Evolutionary conservation across 1,140 invertebrate genomes (phyloP).

Genomic region (Drosophila biarmipes): DNA sequence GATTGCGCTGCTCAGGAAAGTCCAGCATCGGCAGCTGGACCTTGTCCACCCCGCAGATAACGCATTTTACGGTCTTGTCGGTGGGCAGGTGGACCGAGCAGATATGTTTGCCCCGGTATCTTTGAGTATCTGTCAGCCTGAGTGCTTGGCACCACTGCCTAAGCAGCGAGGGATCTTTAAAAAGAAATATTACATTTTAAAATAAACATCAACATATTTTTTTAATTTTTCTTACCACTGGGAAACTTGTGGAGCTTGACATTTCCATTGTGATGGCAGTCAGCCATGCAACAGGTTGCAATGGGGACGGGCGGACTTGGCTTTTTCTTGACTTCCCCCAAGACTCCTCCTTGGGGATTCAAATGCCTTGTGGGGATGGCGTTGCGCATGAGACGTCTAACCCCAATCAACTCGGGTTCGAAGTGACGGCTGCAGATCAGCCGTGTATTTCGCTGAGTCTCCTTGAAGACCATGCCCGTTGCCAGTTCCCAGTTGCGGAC

Average conservation of each 20-base stretch:
- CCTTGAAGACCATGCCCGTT: constrained; percentile 65
- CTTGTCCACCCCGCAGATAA: constrained; percentile 55
- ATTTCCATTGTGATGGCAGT: constrained; percentile 39
- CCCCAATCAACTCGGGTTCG: constrained; percentile 64
- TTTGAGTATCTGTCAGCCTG: constrained; percentile 36
- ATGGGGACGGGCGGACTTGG: neutral
- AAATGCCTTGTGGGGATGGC: constrained; percentile 64
- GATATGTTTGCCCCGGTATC: constrained; percentile 52
- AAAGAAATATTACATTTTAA: neutral
- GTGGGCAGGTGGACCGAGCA: constrained; percentile 57
- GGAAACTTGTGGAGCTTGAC: constrained; percentile 62
- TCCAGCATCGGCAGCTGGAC: constrained; percentile 54
- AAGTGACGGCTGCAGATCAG: constrained; percentile 73
- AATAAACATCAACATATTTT: too few species aligned
- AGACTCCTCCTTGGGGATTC: neutral
- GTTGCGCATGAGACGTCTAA: constrained; percentile 62
- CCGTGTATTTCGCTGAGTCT: constrained; percentile 70
- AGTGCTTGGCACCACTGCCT: constrained; percentile 62
- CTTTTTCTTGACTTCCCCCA: neutral
- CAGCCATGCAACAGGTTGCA: constrained; percentile 49
- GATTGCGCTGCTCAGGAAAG: constrained; percentile 66
- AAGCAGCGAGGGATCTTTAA: constrained; percentile 44
- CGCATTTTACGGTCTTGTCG: constrained; percentile 30
- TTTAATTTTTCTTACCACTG: constrained; percentile 33
- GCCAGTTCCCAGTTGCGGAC: constrained; percentile 66